Conservation (phyloP, 2,113 vertebrate species). For the Anoplopoma fimbria region DNA sequence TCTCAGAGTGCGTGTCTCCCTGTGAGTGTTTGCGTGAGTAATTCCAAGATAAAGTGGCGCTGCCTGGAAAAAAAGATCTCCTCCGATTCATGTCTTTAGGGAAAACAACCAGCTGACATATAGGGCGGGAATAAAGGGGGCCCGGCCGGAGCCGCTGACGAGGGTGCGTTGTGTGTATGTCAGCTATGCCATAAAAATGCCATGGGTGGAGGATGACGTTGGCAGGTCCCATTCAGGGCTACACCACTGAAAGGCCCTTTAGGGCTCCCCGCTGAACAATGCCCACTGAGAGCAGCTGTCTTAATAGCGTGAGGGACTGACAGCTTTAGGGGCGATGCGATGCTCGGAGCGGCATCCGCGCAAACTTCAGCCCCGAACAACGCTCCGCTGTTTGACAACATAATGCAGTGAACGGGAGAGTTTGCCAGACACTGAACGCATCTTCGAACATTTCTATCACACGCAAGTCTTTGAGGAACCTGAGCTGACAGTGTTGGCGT, state of each 20-base stretch:
- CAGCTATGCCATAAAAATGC: conserved; percentile 83
- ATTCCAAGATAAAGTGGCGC: conserved; percentile 64
- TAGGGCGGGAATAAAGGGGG: conserved; percentile 62
- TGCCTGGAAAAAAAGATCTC: conserved; percentile 65
- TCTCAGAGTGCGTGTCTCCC: conserved; percentile 34
- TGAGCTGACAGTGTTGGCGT: conserved; percentile 65
- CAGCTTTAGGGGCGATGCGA: conserved; percentile 67
- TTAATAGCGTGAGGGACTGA: conserved; percentile 79
- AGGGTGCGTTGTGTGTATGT: conserved; percentile 72
- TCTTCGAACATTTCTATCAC: conserved; percentile 58
- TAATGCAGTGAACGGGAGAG: conserved; percentile 50
- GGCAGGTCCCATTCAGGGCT: conserved; percentile 78
- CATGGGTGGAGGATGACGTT: conserved; percentile 78
- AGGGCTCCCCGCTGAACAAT: conserved; percentile 71
- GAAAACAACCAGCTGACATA: conserved; percentile 69
- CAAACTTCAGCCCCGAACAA: conserved; percentile 51
- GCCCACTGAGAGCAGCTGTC: conserved; percentile 74
- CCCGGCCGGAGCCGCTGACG: conserved; percentile 43
- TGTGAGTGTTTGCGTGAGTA: conserved; percentile 57
- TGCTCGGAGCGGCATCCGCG: conserved; percentile 49
- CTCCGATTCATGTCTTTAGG: conserved; percentile 52
- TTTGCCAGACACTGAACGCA: conserved; percentile 57
- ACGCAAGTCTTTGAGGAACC: conserved; percentile 18
- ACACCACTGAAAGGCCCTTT: conserved; percentile 71
- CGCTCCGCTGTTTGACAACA: conserved; percentile 67